These are phyloP conservation scores for Eudasyphora cyanicolor DNA, from an alignment of 2,888 invertebrate species.

Conservation along the genomic window DNA sequence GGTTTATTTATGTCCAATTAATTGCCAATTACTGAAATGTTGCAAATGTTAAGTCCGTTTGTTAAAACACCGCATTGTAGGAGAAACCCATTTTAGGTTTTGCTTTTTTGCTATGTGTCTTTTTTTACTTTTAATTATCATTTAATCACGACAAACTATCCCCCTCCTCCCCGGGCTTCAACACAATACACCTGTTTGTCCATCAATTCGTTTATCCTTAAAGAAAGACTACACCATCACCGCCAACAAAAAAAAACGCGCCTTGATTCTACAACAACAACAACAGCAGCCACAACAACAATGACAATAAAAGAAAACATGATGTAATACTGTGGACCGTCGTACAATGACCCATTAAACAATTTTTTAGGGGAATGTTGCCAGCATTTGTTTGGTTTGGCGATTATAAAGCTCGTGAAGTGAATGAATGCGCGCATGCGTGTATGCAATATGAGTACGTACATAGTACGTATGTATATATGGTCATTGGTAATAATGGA, in stretches of 20 bases:
- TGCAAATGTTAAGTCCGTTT: too few species aligned
- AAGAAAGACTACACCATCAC: background rate
- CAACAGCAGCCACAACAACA: slow-evolving; percentile 7
- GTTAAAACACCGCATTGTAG: too few species aligned
- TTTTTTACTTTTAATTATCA: too few species aligned
- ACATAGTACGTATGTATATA: background rate
- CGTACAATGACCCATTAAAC: slow-evolving; percentile 23
- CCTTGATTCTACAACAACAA: slow-evolving; percentile 12
- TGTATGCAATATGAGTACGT: background rate
- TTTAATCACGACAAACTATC: too few species aligned
- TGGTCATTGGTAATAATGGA: slow-evolving; percentile 28
- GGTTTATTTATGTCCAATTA: too few species aligned
- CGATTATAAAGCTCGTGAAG: too few species aligned
- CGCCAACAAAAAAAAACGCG: background rate
- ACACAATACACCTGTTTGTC: slow-evolving; percentile 1
- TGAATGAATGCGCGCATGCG: background rate
- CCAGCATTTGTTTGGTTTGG: background rate
- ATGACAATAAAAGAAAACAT: background rate
- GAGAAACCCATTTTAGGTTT: too few species aligned
- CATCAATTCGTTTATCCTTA: background rate
- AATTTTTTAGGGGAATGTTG: slow-evolving; percentile 1
- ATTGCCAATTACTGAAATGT: too few species aligned
- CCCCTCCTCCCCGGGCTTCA: background rate
- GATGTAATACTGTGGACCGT: slow-evolving; percentile 8
- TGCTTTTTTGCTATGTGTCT: too few species aligned